Evolutionary conservation across 2,113 vertebrate species (phyloP), one percentile per base, ranked within the genome.

Genomic region (Bujurquina vittata): DNA sequence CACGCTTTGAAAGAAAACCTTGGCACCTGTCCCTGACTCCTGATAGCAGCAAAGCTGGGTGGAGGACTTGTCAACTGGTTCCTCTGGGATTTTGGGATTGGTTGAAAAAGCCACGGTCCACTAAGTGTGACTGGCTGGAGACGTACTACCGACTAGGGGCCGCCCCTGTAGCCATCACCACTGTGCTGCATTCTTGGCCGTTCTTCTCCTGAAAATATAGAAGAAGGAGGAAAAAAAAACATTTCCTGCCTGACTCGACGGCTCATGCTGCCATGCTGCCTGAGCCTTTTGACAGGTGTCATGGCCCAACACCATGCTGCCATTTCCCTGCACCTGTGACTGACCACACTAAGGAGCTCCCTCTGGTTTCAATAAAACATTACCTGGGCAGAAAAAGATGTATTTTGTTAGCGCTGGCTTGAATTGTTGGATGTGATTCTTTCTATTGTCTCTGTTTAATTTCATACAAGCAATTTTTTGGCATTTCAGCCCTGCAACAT

Each of bases 281-380:
- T 79, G 86, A 87, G 58, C 87, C 80, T 89, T 90, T 83, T 94
- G 91, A 93, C 93, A 92, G 90, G 88, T 87, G 89, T 93, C 89
- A 91, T 4, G 81, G 88, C 86, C 80, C 75, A 79, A 81, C 84
- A 80, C 79, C 77, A 29, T 10, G 60, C 81, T 88, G 83, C 77
- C 90, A 79, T 83, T 79, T 78, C 79, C 56, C 77, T 72, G 75
- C 89, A 92, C 89, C 87, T 92, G 85, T 88, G 91, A 90, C 87
- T 89, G 89, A 88, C 87, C 89, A 73, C 86, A 88, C 76, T 88
- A 72, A 91, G 73, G 63, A 83, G 76, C 62, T 90, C 75, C 80
- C 81, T 88, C 84, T 93, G 93, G 73, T 87, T 87, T 90, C 62
- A 90, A 86, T 88, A 83, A 90, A 92, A 84, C 80, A 87, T 82